A percentile compares a stretch with the other conserved stretches of the same genome.
phyloP scores from a whole-genome alignment of 1,140 invertebrate genomes.

The Campodea augens region DNA sequence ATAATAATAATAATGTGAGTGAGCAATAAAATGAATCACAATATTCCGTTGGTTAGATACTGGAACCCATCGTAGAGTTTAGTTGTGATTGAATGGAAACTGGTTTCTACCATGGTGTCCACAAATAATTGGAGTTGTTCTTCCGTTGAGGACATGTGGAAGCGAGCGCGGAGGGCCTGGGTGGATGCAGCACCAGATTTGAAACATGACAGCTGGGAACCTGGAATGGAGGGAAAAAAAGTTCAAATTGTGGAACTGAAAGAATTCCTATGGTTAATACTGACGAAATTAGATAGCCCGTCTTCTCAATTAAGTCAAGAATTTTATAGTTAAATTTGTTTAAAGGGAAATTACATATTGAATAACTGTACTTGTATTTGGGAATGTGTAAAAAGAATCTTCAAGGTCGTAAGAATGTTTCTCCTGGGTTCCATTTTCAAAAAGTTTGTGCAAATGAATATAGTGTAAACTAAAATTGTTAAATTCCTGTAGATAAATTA shows the following conservation, averaged over 20 bases:
- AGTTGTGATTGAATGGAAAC: slow-evolving; percentile 88
- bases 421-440: too few species aligned
- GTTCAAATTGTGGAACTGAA: background rate
- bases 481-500: too few species aligned
- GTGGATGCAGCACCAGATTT: slow-evolving; percentile 69
- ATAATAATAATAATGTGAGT: too few species aligned
- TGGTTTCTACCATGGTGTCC: slow-evolving; percentile 80
- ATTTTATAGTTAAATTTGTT: too few species aligned
- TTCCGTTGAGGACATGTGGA: slow-evolving; percentile 86
- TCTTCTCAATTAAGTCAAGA: background rate
- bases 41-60: slow-evolving; percentile 96
- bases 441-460: too few species aligned
- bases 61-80: slow-evolving; percentile 98
- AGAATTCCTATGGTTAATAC: background rate
- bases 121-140: slow-evolving; percentile 83
- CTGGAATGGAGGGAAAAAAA: slow-evolving; percentile 30
- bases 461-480: too few species aligned
- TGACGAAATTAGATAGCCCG: background rate
- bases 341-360: too few species aligned
- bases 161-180: slow-evolving; percentile 70
- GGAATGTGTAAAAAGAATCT: too few species aligned
- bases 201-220: slow-evolving; percentile 90
- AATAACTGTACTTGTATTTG: too few species aligned
- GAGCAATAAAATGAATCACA: too few species aligned
- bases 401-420: too few species aligned